These are phyloP conservation scores for Hydrochoerus hydrochaeris DNA, from an alignment of 2,113 vertebrate genomes.

Conservation along the genomic window DNA sequence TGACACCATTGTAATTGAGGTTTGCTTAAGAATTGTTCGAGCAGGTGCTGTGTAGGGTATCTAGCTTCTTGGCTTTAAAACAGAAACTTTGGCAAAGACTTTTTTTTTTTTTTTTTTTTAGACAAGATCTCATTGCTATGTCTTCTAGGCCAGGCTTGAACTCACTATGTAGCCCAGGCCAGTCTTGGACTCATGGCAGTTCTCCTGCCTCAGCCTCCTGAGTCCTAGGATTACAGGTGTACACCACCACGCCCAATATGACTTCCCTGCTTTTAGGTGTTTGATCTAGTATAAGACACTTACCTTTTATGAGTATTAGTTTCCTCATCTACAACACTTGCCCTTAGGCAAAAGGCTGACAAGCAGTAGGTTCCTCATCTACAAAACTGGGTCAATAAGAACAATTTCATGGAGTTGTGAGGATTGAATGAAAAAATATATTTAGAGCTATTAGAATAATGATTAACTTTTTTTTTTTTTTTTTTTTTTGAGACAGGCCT, in stretches of 20 bases:
- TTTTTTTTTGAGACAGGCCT: too few relatives aligned
- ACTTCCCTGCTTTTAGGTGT: background rate
- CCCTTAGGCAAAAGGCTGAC: too few relatives aligned
- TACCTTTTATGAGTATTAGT: background rate
- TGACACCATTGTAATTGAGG: too few relatives aligned
- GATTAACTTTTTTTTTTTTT: background rate
- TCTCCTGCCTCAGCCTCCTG: too few relatives aligned
- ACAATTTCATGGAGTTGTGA: background rate
- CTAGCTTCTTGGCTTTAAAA: too few relatives aligned
- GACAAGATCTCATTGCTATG: too few relatives aligned
- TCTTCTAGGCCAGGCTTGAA: too few relatives aligned
- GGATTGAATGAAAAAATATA: background rate
- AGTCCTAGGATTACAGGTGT: too few relatives aligned
- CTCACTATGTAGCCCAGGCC: background rate
- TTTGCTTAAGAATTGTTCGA: too few relatives aligned
- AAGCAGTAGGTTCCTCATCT: background rate
- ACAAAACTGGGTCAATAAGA: background rate
- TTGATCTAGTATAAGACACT: background rate
- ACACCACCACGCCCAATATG: background rate
- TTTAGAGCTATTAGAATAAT: conserved; percentile 38
- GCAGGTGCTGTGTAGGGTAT: too few relatives aligned
- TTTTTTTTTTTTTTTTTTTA: background rate
- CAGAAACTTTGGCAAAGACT: background rate
- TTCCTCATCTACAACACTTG: background rate
- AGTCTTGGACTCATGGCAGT: background rate